Conservation (phyloP, 2,888 invertebrate genomes). For the Lingula anatina region DNA sequence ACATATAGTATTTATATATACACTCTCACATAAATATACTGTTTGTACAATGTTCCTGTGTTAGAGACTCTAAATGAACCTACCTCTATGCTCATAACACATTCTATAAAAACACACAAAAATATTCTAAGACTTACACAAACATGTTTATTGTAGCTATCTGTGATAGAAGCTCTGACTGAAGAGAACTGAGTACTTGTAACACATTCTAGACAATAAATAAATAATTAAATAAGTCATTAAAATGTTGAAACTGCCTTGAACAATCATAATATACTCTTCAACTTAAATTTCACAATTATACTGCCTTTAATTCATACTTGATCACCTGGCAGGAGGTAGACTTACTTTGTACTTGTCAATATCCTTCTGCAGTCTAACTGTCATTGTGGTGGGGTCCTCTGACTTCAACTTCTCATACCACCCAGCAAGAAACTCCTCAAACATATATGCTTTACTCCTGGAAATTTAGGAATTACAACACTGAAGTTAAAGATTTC, state of each 20-base stretch:
- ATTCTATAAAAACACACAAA: conserved; percentile 40
- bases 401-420: conserved; percentile 57
- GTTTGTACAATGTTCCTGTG: conserved; percentile 91
- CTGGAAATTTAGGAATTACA: conserved; percentile 54
- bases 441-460: conserved; percentile 74
- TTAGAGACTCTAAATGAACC: conserved; percentile 77
- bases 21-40: conserved; percentile 70
- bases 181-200: too few relatives aligned
- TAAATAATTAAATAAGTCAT: too few relatives aligned
- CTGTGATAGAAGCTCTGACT: too few relatives aligned
- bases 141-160: too few relatives aligned
- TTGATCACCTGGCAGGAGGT: too few relatives aligned
- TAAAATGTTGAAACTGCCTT: too few relatives aligned
- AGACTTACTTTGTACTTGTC: conserved; percentile 62
- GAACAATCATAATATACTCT: too few relatives aligned
- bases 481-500: too few relatives aligned
- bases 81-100: conserved; percentile 66
- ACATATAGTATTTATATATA: conserved; percentile 6
- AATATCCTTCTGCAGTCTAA: conserved; percentile 69
- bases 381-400: conserved; percentile 64
- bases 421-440: conserved; percentile 80
- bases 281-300: too few relatives aligned
- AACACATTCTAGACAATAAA: too few relatives aligned
- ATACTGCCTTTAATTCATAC: too few relatives aligned
- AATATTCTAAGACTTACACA: too few relatives aligned